Conservation (phyloP, 2,888 invertebrate genomes). For the Drosophila melanocephala region DNA sequence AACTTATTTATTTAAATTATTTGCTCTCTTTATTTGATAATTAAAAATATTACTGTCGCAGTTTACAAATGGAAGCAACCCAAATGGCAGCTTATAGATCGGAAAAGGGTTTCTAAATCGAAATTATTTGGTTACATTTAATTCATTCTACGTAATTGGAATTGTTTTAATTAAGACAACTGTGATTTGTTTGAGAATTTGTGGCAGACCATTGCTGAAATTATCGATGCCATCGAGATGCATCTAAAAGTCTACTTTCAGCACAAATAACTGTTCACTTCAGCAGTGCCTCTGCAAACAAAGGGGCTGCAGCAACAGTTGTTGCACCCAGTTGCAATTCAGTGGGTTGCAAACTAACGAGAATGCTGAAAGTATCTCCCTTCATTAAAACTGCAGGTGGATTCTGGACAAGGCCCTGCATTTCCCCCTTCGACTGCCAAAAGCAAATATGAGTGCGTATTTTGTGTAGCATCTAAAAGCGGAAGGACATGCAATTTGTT, state of each 20-base stretch:
- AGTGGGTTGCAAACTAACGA: conserved; percentile 11
- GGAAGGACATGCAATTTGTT: conserved; percentile 80
- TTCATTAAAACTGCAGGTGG: conserved; percentile 67
- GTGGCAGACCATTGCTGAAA: background rate
- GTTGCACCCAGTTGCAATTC: conserved; percentile 23
- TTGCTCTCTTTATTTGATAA: conserved; percentile 52
- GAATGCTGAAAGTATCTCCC: conserved; percentile 42
- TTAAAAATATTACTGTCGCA: conserved; percentile 47
- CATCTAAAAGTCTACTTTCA: background rate
- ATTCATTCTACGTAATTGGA: background rate
- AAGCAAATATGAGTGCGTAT: conserved; percentile 79
- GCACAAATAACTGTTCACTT: conserved; percentile 17
- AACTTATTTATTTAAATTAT: conserved; percentile 78
- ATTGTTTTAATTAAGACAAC: background rate
- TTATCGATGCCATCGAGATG: background rate
- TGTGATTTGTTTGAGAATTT: background rate
- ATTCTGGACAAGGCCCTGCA: background rate
- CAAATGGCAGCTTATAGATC: background rate
- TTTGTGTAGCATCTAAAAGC: conserved; percentile 72
- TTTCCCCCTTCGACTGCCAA: conserved; percentile 28
- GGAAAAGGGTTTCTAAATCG: background rate
- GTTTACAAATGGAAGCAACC: background rate
- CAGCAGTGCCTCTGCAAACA: conserved; percentile 30
- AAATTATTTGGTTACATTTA: background rate
- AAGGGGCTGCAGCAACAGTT: conserved; percentile 38